Evolutionary conservation across 2,888 invertebrate genomes (phyloP), one percentile per base, ranked within the genome.

Genomic region (Fissipunctia ypsillon): DNA sequence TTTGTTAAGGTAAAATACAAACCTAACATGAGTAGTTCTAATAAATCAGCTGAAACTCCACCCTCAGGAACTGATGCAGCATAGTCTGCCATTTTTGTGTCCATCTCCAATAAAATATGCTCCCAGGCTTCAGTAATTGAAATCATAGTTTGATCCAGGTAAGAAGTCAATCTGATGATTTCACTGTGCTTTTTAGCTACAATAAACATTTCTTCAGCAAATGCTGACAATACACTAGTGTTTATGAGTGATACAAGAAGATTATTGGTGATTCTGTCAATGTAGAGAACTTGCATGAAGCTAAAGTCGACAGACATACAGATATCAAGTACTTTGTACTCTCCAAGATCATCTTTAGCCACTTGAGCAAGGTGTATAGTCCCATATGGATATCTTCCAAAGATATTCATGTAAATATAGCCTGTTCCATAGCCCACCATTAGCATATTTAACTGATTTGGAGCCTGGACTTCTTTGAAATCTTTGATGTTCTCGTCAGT

Each of bases 51-150:
- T 22, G 99, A 98, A 22, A 99, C 97, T 60, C 98, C 98, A 61
- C 98, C 98, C 88, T 97, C 97, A 7, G 98, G 97, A 68, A 98
- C 98, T 76, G 97, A 97, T 77, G 98, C 97, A 19, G 99, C 99
- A 96, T 99, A 99, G 84, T 98, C 97, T 1, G 98, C 97, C 87
- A 99, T 97, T 95, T 99, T 99, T 64, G 98, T 98, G 91, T 99
- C 99, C 97, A 99, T 98, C 95, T 99, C 99, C 59, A 99, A 92
- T 52, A 99, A 96, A 88, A 99, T 98, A 82, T 98, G 99, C 92
- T 99, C 99, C 99, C 99, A 99, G 0, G 99, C 98, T 94, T 99
- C 99, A 54, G 97, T 97, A 83, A 99, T 98, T 12, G 98, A 97
- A 84, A 97, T 97, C 93, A 99, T 97, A 0, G 98, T 98, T 84